Evolutionary conservation across 1,140 invertebrate genomes (phyloP).

Genomic region (Panonychus citri): DNA sequence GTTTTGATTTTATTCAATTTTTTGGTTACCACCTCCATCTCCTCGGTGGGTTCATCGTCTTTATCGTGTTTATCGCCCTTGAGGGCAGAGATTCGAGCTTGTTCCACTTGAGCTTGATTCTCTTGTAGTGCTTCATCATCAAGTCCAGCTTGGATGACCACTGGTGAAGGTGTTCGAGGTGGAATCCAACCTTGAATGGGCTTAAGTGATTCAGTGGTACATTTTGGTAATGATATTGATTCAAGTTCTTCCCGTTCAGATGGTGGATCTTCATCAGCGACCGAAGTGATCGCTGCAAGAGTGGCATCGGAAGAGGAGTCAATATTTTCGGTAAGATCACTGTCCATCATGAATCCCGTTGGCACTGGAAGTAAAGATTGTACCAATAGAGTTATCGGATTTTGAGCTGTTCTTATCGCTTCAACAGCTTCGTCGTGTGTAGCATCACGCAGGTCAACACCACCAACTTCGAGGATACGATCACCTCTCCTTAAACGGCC

Average conservation of each 20-base stretch:
- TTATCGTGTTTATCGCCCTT: background rate
- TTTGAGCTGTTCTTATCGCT: conserved; percentile 48
- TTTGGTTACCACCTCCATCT: background rate
- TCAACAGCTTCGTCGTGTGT: conserved; percentile 91
- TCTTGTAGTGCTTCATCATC: conserved; percentile 19
- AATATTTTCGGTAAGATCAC: background rate
- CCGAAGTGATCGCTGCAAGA: conserved; percentile 4
- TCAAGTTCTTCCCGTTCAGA: background rate
- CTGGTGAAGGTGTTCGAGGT: conserved; percentile 21
- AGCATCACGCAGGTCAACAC: conserved; percentile 56
- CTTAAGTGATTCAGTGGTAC: conserved; percentile 8
- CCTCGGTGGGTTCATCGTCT: background rate
- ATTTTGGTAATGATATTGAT: background rate
- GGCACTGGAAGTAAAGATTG: conserved; percentile 54
- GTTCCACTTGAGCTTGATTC: conserved; percentile 14
- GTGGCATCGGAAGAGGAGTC: background rate
- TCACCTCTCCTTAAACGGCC: conserved; percentile 71
- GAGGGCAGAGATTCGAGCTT: background rate
- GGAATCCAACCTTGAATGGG: conserved; percentile 17
- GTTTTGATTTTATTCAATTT: background rate
- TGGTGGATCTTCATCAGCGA: background rate
- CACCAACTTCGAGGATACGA: conserved; percentile 75
- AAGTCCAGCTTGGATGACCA: conserved; percentile 21
- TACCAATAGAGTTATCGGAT: conserved; percentile 69
- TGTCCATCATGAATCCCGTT: background rate